Evolutionary conservation across 1,140 invertebrate genomes (phyloP).

Genomic region (Cherax destructor): DNA sequence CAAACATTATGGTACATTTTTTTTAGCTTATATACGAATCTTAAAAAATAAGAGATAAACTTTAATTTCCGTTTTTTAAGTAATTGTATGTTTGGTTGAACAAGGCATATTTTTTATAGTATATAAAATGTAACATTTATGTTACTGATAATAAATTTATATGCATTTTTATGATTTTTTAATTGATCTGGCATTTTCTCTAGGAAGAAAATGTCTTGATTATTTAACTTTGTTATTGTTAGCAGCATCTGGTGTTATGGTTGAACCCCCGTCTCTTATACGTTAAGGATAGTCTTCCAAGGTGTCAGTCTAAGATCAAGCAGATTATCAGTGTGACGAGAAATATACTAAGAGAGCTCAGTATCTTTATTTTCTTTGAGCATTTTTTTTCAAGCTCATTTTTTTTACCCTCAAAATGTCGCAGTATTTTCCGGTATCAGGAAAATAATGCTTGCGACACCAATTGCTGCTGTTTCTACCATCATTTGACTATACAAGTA

Average conservation of each 20-base stretch:
- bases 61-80: not conserved
- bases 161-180: not conserved
- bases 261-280: not conserved
- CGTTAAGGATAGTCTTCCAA: constrained; percentile 4
- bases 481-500: not conserved
- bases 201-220: constrained; percentile 60
- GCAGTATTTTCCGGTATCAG: constrained; percentile 38
- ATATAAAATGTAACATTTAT: not conserved
- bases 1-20: not conserved
- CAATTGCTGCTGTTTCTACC: not conserved
- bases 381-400: not conserved
- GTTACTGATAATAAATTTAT: not conserved
- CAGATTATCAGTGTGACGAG: not conserved
- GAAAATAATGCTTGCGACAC: constrained; percentile 25
- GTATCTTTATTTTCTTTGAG: not conserved
- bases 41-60: not conserved
- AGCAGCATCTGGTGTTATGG: not conserved
- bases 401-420: constrained; percentile 4
- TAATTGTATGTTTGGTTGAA: not conserved
- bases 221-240: not conserved
- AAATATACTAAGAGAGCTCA: not conserved
- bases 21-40: not conserved
- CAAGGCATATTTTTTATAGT: not conserved
- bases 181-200: constrained; percentile 56
- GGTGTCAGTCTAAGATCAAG: not conserved